phyloP scores from a whole-genome alignment of 1,140 invertebrate genomes.

The Geopemphigus sp. region DNA sequence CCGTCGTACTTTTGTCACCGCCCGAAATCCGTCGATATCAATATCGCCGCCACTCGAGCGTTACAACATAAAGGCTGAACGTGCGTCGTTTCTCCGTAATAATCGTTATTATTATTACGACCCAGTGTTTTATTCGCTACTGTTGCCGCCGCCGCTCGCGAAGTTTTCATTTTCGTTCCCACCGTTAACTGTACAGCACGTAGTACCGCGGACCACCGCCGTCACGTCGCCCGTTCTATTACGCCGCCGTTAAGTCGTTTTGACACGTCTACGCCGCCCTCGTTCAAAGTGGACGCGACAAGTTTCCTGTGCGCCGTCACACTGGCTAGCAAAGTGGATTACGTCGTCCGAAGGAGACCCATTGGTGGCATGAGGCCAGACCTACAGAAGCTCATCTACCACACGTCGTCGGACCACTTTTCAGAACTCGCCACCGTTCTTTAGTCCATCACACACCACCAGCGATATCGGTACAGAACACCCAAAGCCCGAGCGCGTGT shows the following conservation, averaged over 20 bases:
- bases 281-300: conserved; percentile 44
- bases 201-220: not conserved
- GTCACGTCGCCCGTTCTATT: no score
- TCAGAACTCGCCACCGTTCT: conserved; percentile 52
- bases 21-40: conserved; percentile 30
- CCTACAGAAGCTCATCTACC: conserved; percentile 54
- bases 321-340: conserved; percentile 46
- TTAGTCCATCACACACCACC: conserved; percentile 25
- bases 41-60: conserved; percentile 5
- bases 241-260: no score
- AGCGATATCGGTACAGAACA: conserved; percentile 24
- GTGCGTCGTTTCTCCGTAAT: not conserved
- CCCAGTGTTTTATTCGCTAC: no score
- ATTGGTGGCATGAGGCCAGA: conserved; percentile 54
- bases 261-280: not conserved
- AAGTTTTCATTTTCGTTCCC: not conserved
- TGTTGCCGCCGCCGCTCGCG: not conserved
- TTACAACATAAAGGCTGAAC: conserved; percentile 31
- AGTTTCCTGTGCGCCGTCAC: conserved; percentile 27
- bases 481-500: no score
- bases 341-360: conserved; percentile 43
- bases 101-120: not conserved
- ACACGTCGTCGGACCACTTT: conserved; percentile 55
- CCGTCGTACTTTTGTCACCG: conserved; percentile 27
- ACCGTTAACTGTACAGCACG: not conserved